Evolutionary conservation across 1,140 invertebrate species (phyloP).

Genomic region (Drosophila nigrodunni): DNA sequence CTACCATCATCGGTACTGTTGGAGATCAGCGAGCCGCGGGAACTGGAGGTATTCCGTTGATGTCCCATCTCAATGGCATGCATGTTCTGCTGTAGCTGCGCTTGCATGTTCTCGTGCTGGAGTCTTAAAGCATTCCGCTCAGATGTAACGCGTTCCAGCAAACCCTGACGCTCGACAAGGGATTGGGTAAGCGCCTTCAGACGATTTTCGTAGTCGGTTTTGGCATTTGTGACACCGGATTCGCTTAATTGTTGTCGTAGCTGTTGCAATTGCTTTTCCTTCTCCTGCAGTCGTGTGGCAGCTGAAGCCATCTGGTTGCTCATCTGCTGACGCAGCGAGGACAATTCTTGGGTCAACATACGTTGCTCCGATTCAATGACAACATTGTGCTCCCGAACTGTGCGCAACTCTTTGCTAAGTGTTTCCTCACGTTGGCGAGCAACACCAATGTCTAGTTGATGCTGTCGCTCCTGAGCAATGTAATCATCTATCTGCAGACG

Average conservation of each 20-base stretch:
- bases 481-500: constrained; percentile 66
- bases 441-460: constrained; percentile 45
- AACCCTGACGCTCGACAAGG: constrained; percentile 92
- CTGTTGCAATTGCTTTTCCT: constrained; percentile 66
- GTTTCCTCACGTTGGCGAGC: constrained; percentile 58
- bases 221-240: constrained; percentile 46
- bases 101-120: constrained; percentile 92
- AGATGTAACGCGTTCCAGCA: constrained; percentile 90
- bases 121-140: constrained; percentile 92
- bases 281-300: constrained; percentile 77
- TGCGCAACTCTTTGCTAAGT: constrained; percentile 60
- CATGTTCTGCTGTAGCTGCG: constrained; percentile 77
- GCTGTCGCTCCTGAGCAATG: constrained; percentile 46
- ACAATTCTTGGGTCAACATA: constrained; percentile 75
- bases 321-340: constrained; percentile 76
- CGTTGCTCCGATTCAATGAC: constrained; percentile 68
- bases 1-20: constrained; percentile 88
- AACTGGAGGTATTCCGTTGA: constrained; percentile 45
- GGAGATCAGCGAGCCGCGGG: constrained; percentile 84
- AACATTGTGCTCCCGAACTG: constrained; percentile 53
- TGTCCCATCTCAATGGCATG: constrained; percentile 58
- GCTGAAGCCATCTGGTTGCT: constrained; percentile 77
- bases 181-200: constrained; percentile 91
- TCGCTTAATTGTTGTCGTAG: constrained; percentile 61
- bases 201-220: constrained; percentile 88